Percentiles rank a stretch among this genome's conserved stretches.
Evolutionary conservation across 1,140 invertebrate species (phyloP).

Genomic region (Eriosoma lanigerum): DNA sequence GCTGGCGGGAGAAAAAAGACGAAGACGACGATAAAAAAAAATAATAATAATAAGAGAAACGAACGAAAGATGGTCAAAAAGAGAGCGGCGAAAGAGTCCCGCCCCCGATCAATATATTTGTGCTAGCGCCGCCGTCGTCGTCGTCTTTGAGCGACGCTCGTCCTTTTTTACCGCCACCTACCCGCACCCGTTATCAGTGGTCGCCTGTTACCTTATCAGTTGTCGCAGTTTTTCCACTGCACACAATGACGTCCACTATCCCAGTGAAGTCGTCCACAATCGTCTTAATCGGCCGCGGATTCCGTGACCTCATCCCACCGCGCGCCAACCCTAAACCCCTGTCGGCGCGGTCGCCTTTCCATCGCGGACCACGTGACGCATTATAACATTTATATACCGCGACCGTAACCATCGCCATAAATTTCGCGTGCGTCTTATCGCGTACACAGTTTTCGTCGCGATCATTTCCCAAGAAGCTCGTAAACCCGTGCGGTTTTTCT

Average conservation of each 20-base stretch:
- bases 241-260: neutral
- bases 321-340: neutral
- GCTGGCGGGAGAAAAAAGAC: no score
- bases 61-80: slow-evolving; percentile 49
- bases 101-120: slow-evolving; percentile 51
- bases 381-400: no score
- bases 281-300: neutral
- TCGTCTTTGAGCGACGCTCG: neutral
- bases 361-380: neutral
- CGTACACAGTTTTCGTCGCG: slow-evolving; percentile 11
- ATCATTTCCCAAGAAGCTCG: slow-evolving; percentile 43
- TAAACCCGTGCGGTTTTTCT: slow-evolving; percentile 32
- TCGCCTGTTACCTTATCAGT: neutral
- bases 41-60: no score
- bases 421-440: slow-evolving; percentile 37
- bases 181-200: neutral
- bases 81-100: slow-evolving; percentile 25
- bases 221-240: slow-evolving; percentile 10
- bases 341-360: neutral
- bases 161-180: neutral
- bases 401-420: neutral
- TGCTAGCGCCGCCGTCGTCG: neutral
- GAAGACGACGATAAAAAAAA: neutral
- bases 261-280: neutral
- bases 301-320: neutral